Base-by-base conservation (phyloP, 2,888 invertebrate genomes). In the Gibbula magus region DNA sequence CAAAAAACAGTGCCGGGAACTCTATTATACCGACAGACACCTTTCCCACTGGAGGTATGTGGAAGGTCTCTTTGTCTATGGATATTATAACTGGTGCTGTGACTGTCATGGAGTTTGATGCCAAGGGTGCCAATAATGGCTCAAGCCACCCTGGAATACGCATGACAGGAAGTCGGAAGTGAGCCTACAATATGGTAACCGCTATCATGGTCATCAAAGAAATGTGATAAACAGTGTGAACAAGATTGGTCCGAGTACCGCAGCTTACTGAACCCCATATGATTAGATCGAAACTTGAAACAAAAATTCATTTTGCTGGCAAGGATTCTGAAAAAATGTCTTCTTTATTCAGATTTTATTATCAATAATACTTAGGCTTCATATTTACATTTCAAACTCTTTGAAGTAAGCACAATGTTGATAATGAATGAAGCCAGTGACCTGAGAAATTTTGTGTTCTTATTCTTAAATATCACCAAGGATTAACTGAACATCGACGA, bases 81-180 rank as follows among this genome's bases (percentile, higher is more conserved):
- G 98, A 97, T 93, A 98, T 98, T 89, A 98, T 98, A 79, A 98
- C 97, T 2, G 98, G 98, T 92, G 98, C 98, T 2, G 98, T 98
- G 39, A 98, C 98, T 0, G 97, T 81, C n/a, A 54, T 80, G 13
- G 89, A 83, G 80, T 93, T 87, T n/a, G 86, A 79, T 1, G 97
- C 96, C 87, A 98, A 97, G 85, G 97, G 95, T 93, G 97, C 97
- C 87, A 98, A 94, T 80, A 98, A 94, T 0, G 98, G 98, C 91
- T 98, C 98, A 88, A 98, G 93, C 98, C 98, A 98, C 74, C 98
- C 96, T 96, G 93, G 4, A 82, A 70, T 39, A 54, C 77, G 52
- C 39, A 75, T 54, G 13, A 20, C 84, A 78, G 82, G 0, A 20
- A 20, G 7, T 0, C 3, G 4, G 54, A 20, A 18, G 13, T 20